Evolutionary conservation across 2,113 vertebrate species (phyloP).

Genomic region (Cranoglanis bouderius): DNA sequence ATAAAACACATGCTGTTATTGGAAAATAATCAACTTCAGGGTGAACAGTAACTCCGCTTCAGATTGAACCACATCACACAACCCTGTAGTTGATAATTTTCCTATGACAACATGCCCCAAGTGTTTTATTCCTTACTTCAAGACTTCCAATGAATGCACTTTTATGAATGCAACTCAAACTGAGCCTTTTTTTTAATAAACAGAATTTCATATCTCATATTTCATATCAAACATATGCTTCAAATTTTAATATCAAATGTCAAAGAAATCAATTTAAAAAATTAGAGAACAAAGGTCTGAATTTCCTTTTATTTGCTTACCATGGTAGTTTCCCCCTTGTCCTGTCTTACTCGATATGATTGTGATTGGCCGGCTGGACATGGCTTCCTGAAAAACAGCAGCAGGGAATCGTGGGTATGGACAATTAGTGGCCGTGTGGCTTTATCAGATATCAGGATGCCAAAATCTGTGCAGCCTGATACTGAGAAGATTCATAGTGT

Average conservation of each 20-base stretch:
- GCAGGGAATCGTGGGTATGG: neutral
- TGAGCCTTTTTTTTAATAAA: neutral
- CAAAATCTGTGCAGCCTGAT: neutral
- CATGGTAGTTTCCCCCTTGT: constrained; percentile 47
- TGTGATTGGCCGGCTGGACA: constrained; percentile 65
- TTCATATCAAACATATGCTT: neutral
- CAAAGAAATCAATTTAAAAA: neutral
- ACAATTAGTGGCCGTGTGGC: neutral
- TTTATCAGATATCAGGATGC: neutral
- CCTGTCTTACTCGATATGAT: constrained; percentile 54
- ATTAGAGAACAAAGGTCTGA: neutral
- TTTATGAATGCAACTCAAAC: neutral
- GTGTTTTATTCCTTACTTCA: neutral
- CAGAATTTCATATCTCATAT: too few species aligned
- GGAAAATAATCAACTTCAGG: neutral
- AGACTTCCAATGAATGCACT: neutral
- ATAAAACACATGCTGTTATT: neutral
- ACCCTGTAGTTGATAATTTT: neutral
- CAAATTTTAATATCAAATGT: neutral
- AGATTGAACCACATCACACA: neutral
- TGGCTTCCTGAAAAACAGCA: constrained; percentile 49
- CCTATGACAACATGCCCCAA: neutral
- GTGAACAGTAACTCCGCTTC: neutral
- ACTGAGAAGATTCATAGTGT: neutral
- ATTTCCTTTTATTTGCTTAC: constrained; percentile 49